Evolutionary conservation across 2,888 invertebrate species (phyloP), one percentile per base, ranked within the genome.

Genomic region (Drosophila multiciliata): DNA sequence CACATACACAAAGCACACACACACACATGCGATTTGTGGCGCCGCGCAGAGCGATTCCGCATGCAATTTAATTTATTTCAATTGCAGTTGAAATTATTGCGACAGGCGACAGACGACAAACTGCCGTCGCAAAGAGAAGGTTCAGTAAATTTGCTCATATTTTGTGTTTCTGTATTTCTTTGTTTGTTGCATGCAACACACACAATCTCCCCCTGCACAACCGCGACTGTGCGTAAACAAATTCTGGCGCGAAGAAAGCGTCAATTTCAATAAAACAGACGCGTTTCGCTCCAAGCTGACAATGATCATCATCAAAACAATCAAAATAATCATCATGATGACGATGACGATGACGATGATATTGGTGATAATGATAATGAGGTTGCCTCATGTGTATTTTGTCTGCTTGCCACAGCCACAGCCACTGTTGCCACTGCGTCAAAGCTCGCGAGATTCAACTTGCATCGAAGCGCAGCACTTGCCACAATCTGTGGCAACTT

Each of bases 21-120:
- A 83, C 68, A 80, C 64, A 70, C 78, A 64, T 64, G 63, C 75
- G 79, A 66, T 68, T 69, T 68, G 73, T 71, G 71, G 65, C 72
- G 75, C 45, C 79, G 57, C 52, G 67, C 33, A 20, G 48, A 45
- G 67, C 63, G 61, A 79, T 73, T 79, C 70, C 79, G 72, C 75
- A 71, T 86, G 89, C 87, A 88, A 89, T 90, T 90, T 84, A 90
- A 88, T 88, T 88, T 90, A 90, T 88, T 88, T 88, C 87, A 88
- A 88, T 88, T 88, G 87, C 89, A 71, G 65, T 70, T 69, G 57
- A 74, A 90, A 90, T 87, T 83, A 90, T 90, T 90, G 83, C 87
- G 75, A 76, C 72, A 75, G 67, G 17, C 50, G 71, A 72, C 61
- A 64, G 79, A 66, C 74, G 83, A 80, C 83, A 83, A 89, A 82